Conservation (phyloP, 2,113 vertebrate genomes). For the Takifugu flavidus region DNA sequence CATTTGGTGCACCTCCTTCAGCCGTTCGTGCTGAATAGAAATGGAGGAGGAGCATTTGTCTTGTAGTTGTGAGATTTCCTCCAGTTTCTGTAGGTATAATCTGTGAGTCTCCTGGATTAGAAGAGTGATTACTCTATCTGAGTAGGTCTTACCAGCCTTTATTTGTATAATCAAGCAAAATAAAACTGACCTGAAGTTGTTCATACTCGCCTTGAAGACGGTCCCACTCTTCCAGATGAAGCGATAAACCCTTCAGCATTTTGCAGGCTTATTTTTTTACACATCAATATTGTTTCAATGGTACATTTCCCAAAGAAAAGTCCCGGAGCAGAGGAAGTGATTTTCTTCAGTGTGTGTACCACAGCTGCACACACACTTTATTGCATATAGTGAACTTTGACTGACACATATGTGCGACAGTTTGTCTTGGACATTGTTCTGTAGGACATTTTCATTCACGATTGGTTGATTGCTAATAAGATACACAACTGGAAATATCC, state of each 20-base stretch:
- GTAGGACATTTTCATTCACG: neutral
- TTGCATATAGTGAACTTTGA: constrained; percentile 69
- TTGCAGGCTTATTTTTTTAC: constrained; percentile 1
- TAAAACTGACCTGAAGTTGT: constrained; percentile 80
- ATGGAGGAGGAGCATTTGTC: constrained; percentile 80
- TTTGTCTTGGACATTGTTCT: constrained; percentile 49
- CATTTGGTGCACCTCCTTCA: constrained; percentile 77
- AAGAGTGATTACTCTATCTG: neutral
- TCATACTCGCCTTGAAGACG: constrained; percentile 83
- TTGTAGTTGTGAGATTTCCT: constrained; percentile 89
- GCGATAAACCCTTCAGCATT: constrained; percentile 51
- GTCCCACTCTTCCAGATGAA: constrained; percentile 81
- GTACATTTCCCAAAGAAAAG: constrained; percentile 13
- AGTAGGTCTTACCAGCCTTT: neutral
- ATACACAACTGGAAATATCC: neutral
- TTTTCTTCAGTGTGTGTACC: constrained; percentile 32
- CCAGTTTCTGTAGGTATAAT: constrained; percentile 85
- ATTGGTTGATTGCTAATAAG: constrained; percentile 4
- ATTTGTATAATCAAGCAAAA: neutral
- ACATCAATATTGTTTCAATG: neutral
- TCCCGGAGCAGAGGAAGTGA: constrained; percentile 11
- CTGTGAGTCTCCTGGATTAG: constrained; percentile 82
- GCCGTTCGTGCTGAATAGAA: constrained; percentile 75
- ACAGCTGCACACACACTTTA: constrained; percentile 43
- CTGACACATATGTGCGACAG: constrained; percentile 29